Evolutionary conservation across 1,140 invertebrate species (phyloP).

Genomic region (Sycophila sp.): DNA sequence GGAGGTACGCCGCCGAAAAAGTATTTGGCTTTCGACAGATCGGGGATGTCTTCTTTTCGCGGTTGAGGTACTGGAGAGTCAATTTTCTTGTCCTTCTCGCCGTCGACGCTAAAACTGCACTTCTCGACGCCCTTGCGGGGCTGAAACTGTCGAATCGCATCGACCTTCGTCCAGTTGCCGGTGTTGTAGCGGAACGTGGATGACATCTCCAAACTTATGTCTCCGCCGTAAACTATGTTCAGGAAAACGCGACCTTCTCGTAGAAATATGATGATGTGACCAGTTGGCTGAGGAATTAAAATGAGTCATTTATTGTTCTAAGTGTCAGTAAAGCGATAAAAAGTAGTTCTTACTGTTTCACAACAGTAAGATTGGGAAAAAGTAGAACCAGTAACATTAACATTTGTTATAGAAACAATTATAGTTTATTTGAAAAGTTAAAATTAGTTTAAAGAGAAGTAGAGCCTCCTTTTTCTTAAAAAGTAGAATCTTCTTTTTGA

Average conservation of each 20-base stretch:
- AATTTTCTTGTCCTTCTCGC: constrained; percentile 77
- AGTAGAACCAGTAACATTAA: neutral
- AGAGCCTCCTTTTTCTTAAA: too few species aligned
- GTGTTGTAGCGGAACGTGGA: constrained; percentile 82
- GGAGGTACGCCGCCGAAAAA: constrained; percentile 87
- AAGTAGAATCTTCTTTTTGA: too few species aligned
- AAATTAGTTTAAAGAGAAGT: too few species aligned
- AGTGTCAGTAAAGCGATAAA: too few species aligned
- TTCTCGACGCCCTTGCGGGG: constrained; percentile 64
- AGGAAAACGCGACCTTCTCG: constrained; percentile 81
- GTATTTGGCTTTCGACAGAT: constrained; percentile 72
- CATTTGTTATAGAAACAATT: too few species aligned
- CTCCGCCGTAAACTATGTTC: constrained; percentile 75
- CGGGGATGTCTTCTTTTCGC: constrained; percentile 71
- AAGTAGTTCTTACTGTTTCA: too few species aligned
- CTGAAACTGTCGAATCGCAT: constrained; percentile 69
- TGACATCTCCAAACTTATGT: constrained; percentile 73
- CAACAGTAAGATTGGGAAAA: too few species aligned
- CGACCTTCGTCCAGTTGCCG: constrained; percentile 81
- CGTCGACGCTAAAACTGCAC: constrained; percentile 70
- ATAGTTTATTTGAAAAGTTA: too few species aligned
- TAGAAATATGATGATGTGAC: constrained; percentile 81
- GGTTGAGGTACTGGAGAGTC: constrained; percentile 72
- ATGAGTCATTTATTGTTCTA: too few species aligned
- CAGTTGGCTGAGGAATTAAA: constrained; percentile 68